A percentile compares a stretch with the other conserved stretches of the same genome.
Conservation (phyloP, 2,113 vertebrate genomes). For the Cichladusa arquata region DNA sequence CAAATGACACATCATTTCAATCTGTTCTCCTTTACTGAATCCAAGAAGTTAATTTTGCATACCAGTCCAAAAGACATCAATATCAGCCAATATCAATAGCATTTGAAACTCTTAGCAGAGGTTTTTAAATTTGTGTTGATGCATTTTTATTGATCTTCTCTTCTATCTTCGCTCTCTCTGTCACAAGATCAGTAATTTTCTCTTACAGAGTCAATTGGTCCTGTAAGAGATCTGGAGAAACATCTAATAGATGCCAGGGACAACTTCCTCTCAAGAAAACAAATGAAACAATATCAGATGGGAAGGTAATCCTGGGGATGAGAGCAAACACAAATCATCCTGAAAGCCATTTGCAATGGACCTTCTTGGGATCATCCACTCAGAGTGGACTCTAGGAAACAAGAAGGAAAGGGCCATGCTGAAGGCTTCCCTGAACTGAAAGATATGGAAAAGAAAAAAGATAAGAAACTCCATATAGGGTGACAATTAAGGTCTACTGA, state of each 20-base stretch:
- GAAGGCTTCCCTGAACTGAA: not conserved
- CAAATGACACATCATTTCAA: not conserved
- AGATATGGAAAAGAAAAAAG: not conserved
- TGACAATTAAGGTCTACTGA: not conserved
- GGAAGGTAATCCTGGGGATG: not conserved
- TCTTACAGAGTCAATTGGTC: not conserved
- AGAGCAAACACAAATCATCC: not conserved
- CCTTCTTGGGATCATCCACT: not conserved
- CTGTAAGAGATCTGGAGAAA: not conserved
- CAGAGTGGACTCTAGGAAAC: not conserved
- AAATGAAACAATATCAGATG: not conserved
- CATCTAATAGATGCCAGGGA: not conserved
- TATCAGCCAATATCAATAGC: not conserved
- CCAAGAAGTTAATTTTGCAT: not conserved
- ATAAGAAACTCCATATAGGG: not conserved
- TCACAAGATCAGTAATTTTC: not conserved
- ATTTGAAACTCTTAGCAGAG: not conserved
- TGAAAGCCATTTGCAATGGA: not conserved
- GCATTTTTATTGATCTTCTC: not conserved
- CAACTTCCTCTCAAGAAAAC: not conserved
- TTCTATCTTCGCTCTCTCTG: not conserved
- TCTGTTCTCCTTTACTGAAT: not conserved
- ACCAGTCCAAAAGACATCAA: not conserved
- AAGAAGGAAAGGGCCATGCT: not conserved
- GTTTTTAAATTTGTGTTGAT: not conserved